Evolutionary conservation across 2,888 invertebrate species (phyloP), one percentile per base, ranked within the genome.

Genomic region (Onchidella celtica): DNA sequence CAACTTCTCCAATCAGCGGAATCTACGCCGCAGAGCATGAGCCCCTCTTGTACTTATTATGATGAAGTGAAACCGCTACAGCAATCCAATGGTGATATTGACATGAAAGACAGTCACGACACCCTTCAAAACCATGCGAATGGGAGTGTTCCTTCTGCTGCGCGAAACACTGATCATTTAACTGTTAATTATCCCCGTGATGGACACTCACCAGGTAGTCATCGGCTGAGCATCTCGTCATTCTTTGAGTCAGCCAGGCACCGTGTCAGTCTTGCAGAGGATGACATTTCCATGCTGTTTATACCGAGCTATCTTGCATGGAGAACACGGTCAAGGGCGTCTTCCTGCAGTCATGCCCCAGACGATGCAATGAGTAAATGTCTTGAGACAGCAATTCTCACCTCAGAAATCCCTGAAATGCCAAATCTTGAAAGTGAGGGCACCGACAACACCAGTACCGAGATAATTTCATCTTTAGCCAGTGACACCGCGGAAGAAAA

Each of bases 271-370:
- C 6, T 76, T 34, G 70, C 76, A 9, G 68, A 76, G 2, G 79
- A 74, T 38, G 73, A 75, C 36, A 72, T 68, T 17, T 82, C 78
- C 38, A 59, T n/a, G 17, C 32, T 76, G 4, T 74, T 78, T 2
- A 65, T 47, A 24, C 72, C 69, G 17, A 66, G 73, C 4, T 63
- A 76, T 36, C 40, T 68, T 36, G 24, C 72, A 3, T 72, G 78
- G 66, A 32, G 29, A 3, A 24, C 75, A 3, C 40, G 3, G 21
- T 66, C 29, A 21, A 68, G 66, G 29, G 36, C n/a, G 21, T 57
- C 57, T 24, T 55, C 29, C 6, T 21, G 29, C n/a, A 27, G 4
- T 17, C 32, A 57, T 14, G 14, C n/a, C n/a, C 3, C n/a, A 9
- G 14, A 9, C 24, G 21, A 6, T 57, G 21, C 55, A 9, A 11